phyloP scores from a whole-genome alignment of 2,797 vertebrate genomes.

The Etheostoma nigrum region DNA sequence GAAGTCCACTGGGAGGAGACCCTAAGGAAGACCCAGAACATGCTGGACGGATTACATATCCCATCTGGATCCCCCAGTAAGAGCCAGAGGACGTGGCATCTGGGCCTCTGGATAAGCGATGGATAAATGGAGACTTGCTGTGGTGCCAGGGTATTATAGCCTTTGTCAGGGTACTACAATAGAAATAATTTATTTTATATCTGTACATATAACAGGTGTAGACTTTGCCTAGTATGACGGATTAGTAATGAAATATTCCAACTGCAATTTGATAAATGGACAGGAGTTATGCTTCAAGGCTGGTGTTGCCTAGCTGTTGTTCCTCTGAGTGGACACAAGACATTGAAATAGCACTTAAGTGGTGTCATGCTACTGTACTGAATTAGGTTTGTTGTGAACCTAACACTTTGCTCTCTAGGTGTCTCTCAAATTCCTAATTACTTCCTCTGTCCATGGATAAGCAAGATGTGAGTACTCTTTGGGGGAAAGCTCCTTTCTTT shows the following conservation, averaged over 20 bases:
- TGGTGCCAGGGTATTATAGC: not conserved
- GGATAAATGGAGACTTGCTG: not conserved
- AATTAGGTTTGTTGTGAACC: constrained; percentile 25
- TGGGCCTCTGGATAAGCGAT: not conserved
- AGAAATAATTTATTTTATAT: not conserved
- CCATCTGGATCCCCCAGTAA: not conserved
- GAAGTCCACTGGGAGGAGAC: not conserved
- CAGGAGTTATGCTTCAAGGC: constrained; percentile 53
- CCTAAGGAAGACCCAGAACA: not conserved
- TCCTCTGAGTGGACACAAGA: constrained; percentile 30
- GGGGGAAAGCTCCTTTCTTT: not conserved
- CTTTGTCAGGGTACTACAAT: not conserved
- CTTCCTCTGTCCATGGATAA: constrained; percentile 32
- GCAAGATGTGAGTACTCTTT: not conserved
- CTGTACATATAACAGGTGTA: not conserved
- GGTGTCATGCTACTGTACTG: constrained; percentile 17
- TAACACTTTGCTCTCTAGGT: constrained; percentile 35
- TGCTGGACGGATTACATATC: not conserved
- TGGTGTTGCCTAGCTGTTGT: constrained; percentile 15
- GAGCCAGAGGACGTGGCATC: not conserved
- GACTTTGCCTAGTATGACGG: not conserved
- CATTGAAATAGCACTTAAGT: constrained; percentile 11
- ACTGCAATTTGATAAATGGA: constrained; percentile 13
- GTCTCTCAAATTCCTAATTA: constrained; percentile 19
- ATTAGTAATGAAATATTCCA: constrained; percentile 1